Conservation (phyloP, 2,113 vertebrate genomes). For the Phycodurus eques region DNA sequence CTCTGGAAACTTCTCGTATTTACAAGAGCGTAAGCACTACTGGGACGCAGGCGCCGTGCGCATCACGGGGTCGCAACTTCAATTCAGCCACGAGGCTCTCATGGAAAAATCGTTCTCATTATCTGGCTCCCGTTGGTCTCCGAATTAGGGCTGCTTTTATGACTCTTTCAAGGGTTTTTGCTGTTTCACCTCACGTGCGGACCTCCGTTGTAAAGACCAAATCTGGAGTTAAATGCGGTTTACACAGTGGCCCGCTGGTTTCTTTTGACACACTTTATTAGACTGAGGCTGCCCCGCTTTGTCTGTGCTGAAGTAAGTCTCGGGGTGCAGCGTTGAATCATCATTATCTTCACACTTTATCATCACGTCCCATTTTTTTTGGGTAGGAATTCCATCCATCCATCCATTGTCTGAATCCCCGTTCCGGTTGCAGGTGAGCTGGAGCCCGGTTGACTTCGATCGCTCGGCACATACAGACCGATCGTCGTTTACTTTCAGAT, state of each 20-base stretch:
- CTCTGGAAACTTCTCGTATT: constrained; percentile 38
- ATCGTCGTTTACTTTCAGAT: background rate
- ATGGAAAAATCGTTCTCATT: constrained; percentile 54
- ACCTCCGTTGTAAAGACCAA: constrained; percentile 51
- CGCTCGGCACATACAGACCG: background rate
- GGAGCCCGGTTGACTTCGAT: background rate
- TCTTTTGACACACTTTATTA: constrained; percentile 58
- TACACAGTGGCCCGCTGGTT: constrained; percentile 48
- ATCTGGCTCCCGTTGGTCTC: constrained; percentile 56
- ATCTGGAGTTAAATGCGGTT: constrained; percentile 66
- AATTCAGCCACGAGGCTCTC: constrained; percentile 53
- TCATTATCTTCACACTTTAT: constrained; percentile 17
- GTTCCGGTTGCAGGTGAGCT: no score
- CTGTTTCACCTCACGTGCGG: constrained; percentile 62
- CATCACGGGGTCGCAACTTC: constrained; percentile 40
- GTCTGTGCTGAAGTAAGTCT: constrained; percentile 16
- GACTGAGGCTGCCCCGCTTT: constrained; percentile 25
- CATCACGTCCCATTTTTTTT: background rate
- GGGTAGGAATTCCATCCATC: background rate
- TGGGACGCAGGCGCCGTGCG: constrained; percentile 33
- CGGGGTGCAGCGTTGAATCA: constrained; percentile 14
- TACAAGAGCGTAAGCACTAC: constrained; percentile 28
- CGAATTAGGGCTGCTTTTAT: constrained; percentile 44
- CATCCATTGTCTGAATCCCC: no score
- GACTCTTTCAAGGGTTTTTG: constrained; percentile 63